Evolutionary conservation across 2,797 vertebrate species (phyloP).

Genomic region (Alosa sapidissima): DNA sequence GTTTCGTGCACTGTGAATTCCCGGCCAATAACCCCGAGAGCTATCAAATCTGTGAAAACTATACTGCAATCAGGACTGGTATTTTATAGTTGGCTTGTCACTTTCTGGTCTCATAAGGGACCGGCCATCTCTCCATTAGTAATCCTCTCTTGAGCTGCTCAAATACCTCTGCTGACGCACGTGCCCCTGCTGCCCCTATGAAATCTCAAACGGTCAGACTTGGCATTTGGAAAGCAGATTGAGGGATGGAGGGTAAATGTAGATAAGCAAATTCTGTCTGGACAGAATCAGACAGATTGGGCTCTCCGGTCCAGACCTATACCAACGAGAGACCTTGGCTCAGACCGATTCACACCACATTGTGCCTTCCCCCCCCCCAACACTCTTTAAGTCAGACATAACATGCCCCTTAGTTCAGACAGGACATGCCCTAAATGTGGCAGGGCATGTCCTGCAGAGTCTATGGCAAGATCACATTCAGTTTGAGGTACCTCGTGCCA

Average conservation of each 20-base stretch:
- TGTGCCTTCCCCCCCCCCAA: not conserved
- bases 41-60: not conserved
- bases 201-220: not conserved
- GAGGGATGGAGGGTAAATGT: not conserved
- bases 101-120: not conserved
- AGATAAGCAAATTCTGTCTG: not conserved
- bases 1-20: not conserved
- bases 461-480: not conserved
- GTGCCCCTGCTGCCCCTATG: not conserved
- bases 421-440: not conserved
- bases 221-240: not conserved
- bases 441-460: not conserved
- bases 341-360: not conserved
- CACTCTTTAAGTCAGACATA: not conserved
- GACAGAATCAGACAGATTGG: not conserved
- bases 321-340: not conserved
- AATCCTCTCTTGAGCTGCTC: not conserved
- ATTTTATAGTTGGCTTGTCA: not conserved
- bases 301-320: not conserved
- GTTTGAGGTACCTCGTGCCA: not conserved
- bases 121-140: not conserved
- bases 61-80: not conserved
- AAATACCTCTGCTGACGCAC: not conserved
- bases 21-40: conserved; percentile 8
- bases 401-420: conserved; percentile 2